A percentile compares a stretch with the other conserved stretches of the same genome.
phyloP scores from a whole-genome alignment of 2,888 invertebrate species.

The Dorcus hopei region DNA sequence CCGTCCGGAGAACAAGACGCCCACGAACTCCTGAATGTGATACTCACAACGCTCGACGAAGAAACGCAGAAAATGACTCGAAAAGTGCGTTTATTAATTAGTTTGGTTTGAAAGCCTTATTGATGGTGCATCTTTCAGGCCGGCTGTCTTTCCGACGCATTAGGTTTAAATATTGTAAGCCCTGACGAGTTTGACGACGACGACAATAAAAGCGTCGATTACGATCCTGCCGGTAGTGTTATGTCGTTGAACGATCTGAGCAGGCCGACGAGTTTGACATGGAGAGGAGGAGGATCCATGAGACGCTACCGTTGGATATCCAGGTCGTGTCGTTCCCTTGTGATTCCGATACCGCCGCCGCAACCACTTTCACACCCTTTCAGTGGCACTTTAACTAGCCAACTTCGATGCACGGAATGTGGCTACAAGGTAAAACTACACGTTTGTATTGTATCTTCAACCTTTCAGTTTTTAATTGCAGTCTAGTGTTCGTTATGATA shows the following conservation, averaged over 20 bases:
- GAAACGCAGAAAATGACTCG: conserved; percentile 65
- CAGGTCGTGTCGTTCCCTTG: conserved; percentile 54
- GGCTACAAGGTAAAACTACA: conserved; percentile 57
- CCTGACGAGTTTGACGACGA: conserved; percentile 49
- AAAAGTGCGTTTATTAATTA: conserved; percentile 49
- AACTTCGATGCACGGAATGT: conserved; percentile 71
- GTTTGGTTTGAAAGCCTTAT: background rate
- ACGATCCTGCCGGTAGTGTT: conserved; percentile 39
- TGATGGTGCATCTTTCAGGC: conserved; percentile 44
- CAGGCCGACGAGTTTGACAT: conserved; percentile 40
- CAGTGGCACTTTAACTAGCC: conserved; percentile 72
- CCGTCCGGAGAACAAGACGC: conserved; percentile 91
- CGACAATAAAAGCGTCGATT: conserved; percentile 35
- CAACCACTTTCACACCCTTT: conserved; percentile 62
- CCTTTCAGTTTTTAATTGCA: conserved; percentile 46
- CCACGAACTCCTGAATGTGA: conserved; percentile 86
- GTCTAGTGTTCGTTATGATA: conserved; percentile 88
- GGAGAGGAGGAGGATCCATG: conserved; percentile 11
- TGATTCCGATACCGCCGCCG: conserved; percentile 52
- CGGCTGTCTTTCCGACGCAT: conserved; percentile 74
- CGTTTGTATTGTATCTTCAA: background rate
- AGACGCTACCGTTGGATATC: conserved; percentile 44
- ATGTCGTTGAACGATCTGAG: conserved; percentile 48
- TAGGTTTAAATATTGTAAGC: conserved; percentile 56
- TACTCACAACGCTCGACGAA: conserved; percentile 86